These are phyloP conservation scores for Harpagifer antarcticus DNA, from an alignment of 2,797 vertebrate species.

Conservation along the genomic window DNA sequence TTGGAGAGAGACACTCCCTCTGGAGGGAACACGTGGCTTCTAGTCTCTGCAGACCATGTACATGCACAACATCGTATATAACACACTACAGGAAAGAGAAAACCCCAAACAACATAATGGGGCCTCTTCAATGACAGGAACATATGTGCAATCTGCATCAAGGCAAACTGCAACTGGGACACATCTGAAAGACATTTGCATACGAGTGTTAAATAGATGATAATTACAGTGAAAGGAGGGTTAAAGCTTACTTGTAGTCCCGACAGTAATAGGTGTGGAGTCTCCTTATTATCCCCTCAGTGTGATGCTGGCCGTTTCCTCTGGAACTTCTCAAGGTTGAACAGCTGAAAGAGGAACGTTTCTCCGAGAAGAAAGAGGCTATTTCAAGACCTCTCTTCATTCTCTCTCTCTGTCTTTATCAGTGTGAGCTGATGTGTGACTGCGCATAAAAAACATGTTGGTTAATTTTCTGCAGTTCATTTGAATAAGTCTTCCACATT, in stretches of 20 bases:
- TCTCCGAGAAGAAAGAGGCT: slow-evolving; percentile 37
- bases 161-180: neutral
- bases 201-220: neutral
- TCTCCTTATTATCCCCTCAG: slow-evolving; percentile 37
- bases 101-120: too few relatives aligned
- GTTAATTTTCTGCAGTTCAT: slow-evolving; percentile 35
- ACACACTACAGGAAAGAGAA: too few relatives aligned
- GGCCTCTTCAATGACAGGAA: too few relatives aligned
- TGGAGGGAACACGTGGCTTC: too few relatives aligned
- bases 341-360: slow-evolving; percentile 33
- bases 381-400: slow-evolving; percentile 28
- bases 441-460: slow-evolving; percentile 15
- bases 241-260: neutral
- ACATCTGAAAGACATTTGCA: neutral
- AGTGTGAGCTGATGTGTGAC: neutral
- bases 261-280: slow-evolving; percentile 9
- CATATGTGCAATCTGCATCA: neutral
- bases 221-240: slow-evolving; percentile 5
- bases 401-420: slow-evolving; percentile 28
- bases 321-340: slow-evolving; percentile 60
- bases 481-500: slow-evolving; percentile 23
- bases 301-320: slow-evolving; percentile 42
- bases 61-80: too few relatives aligned
- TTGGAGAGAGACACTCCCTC: too few relatives aligned
- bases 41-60: too few relatives aligned